Base-by-base conservation (phyloP, 2,888 invertebrate genomes). In the Itoplectis maculator region DNA sequence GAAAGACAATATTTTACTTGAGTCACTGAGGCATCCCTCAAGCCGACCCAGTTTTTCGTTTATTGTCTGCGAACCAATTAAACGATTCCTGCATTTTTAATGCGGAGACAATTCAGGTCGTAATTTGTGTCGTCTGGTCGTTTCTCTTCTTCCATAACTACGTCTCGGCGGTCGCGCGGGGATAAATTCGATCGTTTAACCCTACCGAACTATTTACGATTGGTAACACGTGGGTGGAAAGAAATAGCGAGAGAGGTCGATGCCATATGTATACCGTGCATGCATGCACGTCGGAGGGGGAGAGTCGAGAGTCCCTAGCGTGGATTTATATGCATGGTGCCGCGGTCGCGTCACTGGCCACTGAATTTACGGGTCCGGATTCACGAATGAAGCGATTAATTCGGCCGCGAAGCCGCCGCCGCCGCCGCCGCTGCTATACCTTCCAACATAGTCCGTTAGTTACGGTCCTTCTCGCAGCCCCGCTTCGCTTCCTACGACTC, bases 331-430 rank as follows among this genome's bases (percentile, higher is more conserved):
- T 82, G 79, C 75, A 79, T 61, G 66, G 72, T 76, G 72, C 65
- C 51, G 70, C 45, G 82, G 79, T 82, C 56, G 70, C 82, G 79
- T 82, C 82, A 72, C 75, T 82, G 79, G 70, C 75, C 82, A 75
- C 79, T 61, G 79, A 79, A 82, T 82, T 82, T 82, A 82, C 79
- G 75, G 75, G 20, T 56, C 51, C 70, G 79, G 72, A 82, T 82
- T 79, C 75, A 72, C 75, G 82, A 82, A 79, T 82, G 82, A 75
- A 76, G 82, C 82, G 82, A 82, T 82, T 82, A 82, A 82, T 82
- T 82, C 82, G 79, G 75, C 72, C 82, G 66, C 82, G 66, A 79
- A 82, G 51, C 63, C 78, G 37, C 72, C 61, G 47, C 70, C 66
- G 51, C 75, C 74, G 37, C 73, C 47, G 1, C 37, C 75, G 51